phyloP scores from a whole-genome alignment of 2,113 vertebrate species.

The Picathartes gymnocephalus region DNA sequence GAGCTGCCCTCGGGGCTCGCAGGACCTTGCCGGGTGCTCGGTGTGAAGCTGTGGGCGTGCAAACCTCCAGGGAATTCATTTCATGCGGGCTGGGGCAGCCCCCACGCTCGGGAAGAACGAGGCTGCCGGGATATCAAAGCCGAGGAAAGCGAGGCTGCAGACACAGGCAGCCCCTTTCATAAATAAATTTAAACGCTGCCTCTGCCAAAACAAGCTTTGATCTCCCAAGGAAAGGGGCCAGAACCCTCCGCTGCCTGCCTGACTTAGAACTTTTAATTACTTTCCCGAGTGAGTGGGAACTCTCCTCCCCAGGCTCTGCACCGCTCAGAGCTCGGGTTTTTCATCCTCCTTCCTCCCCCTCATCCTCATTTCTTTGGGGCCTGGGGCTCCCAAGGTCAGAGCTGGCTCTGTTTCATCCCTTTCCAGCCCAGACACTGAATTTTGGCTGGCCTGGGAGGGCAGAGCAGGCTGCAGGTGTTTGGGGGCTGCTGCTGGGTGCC shows the following conservation, averaged over 20 bases:
- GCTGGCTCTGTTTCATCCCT: background rate
- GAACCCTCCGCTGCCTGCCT: background rate
- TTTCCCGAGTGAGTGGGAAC: conserved; percentile 1
- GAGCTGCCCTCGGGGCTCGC: background rate
- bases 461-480: background rate
- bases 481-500: background rate
- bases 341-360: background rate
- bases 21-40: background rate
- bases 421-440: background rate
- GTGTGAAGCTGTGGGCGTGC: background rate
- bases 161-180: background rate
- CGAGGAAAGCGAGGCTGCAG: background rate
- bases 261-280: conserved; percentile 13
- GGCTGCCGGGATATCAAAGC: conserved; percentile 46
- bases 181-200: conserved; percentile 9
- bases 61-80: background rate
- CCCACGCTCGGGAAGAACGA: background rate
- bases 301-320: background rate
- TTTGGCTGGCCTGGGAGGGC: background rate
- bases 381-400: background rate
- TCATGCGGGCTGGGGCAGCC: background rate
- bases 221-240: conserved; percentile 51
- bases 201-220: conserved; percentile 63
- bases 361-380: background rate
- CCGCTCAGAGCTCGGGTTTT: background rate